Evolutionary conservation across 2,113 vertebrate species (phyloP), one percentile per base, ranked within the genome.

Genomic region (Callopanchax toddi): DNA sequence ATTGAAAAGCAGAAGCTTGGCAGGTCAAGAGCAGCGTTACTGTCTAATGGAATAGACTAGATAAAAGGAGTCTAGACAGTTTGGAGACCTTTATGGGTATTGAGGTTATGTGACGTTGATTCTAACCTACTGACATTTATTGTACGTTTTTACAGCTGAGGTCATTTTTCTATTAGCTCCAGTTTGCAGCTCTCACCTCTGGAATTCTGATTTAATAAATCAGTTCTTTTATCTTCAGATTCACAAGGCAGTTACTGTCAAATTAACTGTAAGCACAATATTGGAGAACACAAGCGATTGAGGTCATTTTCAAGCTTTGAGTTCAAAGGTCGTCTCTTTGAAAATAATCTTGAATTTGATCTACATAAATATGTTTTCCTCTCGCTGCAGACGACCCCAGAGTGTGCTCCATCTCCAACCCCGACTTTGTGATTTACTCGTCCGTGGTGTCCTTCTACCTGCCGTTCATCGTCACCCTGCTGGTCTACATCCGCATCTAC

Each of bases 371-470:
- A 23, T 60, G 2, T 65, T 51, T 75, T 48, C 7, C 15, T 23
- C 55, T 20, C 44, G 23, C 40, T 59, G 13, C 90, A 94, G 96
- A 94, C 26, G 91, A 97, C 78, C 95, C 95, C 36, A 86, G 82
- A 67, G 87, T 97, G 82, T 97, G 96, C 89, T 96, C 95, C 72
- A 98, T 98, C 90, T 97, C 96, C 83, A 96, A 98, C 82, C 96
- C 96, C 0, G 91, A 94, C 66, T 98, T 98, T 85, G 87, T 98
- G 68, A 93, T 98, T 87, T 98, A 97, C 89, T 98, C 96, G 46
- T 98, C 96, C 15, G 90, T 98, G 79, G 94, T 96, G 74, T 98
- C 96, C 74, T 98, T 98, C 92, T 98, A 98, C 79, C 84, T 97
- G 86, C 96, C 96, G 13, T 98, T 98, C 53, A 64, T 94, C 54